Percentiles rank a stretch among this genome's conserved stretches.
These are phyloP conservation scores for Chironomus riparius DNA, from an alignment of 2,888 invertebrate species.

Conservation along the genomic window DNA sequence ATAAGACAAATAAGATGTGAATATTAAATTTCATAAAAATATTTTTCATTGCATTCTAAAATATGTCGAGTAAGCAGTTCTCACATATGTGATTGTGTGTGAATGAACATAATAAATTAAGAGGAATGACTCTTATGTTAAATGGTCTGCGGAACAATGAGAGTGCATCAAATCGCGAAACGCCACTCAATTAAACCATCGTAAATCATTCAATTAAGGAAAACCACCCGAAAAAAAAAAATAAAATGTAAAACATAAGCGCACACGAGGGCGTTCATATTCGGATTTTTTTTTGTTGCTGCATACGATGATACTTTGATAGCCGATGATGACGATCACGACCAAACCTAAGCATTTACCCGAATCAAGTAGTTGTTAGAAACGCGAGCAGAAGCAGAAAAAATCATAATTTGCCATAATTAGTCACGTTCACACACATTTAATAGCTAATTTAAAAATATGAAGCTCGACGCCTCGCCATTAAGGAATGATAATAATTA, in stretches of 20 bases:
- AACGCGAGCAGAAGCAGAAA: background rate
- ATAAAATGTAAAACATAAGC: background rate
- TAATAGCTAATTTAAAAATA: slow-evolving; percentile 15
- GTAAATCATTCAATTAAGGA: slow-evolving; percentile 23
- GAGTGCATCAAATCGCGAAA: slow-evolving; percentile 12
- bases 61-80: background rate
- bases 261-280: background rate
- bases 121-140: background rate
- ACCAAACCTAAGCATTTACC: background rate
- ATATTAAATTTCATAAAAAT: too few relatives aligned
- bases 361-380: background rate
- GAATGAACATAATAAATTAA: too few relatives aligned
- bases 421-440: slow-evolving; percentile 23
- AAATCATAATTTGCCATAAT: slow-evolving; percentile 25
- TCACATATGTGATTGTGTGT: background rate
- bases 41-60: background rate
- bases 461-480: background rate
- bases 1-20: too few relatives aligned
- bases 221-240: slow-evolving; percentile 8
- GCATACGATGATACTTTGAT: background rate
- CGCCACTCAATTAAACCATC: slow-evolving; percentile 17
- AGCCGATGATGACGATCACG: background rate
- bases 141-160: slow-evolving; percentile 7
- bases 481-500: slow-evolving; percentile 18
- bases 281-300: background rate